Conservation (phyloP, 2,113 vertebrate species). For the Pantherophis guttatus region DNA sequence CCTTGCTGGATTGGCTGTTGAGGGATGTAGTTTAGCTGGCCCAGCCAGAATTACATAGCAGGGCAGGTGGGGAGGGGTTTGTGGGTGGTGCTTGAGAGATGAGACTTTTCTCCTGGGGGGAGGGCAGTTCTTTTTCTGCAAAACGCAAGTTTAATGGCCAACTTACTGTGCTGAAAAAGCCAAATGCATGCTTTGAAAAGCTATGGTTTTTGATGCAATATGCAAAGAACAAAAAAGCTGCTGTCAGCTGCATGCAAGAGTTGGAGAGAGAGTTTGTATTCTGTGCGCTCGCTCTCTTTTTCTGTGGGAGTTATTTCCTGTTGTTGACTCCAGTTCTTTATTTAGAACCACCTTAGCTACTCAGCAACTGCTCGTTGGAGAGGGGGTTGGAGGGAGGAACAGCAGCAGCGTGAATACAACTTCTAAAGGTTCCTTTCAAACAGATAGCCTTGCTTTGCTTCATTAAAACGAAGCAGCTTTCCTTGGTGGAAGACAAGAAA, state of each 20-base stretch:
- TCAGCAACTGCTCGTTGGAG: conserved; percentile 70
- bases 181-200: conserved; percentile 60
- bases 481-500: conserved; percentile 20
- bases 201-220: conserved; percentile 66
- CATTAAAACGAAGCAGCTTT: conserved; percentile 50
- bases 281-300: conserved; percentile 75
- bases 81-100: not conserved
- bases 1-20: not conserved
- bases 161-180: conserved; percentile 36
- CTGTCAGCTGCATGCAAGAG: conserved; percentile 85
- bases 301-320: conserved; percentile 99
- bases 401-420: conserved; percentile 69
- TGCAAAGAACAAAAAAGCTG: conserved; percentile 77
- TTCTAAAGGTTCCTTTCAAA: conserved; percentile 65
- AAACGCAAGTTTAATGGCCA: conserved; percentile 53
- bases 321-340: conserved; percentile 99
- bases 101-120: too few species aligned
- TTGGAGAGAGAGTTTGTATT: conserved; percentile 86
- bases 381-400: conserved; percentile 3
- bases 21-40: not conserved
- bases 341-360: conserved; percentile 95
- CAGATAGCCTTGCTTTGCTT: conserved; percentile 54
- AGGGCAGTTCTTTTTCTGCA: not conserved
- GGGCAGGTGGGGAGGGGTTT: not conserved
- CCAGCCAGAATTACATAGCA: not conserved